These are phyloP conservation scores for Cryptus viduatorius DNA, from an alignment of 2,888 invertebrate species.

Conservation along the genomic window DNA sequence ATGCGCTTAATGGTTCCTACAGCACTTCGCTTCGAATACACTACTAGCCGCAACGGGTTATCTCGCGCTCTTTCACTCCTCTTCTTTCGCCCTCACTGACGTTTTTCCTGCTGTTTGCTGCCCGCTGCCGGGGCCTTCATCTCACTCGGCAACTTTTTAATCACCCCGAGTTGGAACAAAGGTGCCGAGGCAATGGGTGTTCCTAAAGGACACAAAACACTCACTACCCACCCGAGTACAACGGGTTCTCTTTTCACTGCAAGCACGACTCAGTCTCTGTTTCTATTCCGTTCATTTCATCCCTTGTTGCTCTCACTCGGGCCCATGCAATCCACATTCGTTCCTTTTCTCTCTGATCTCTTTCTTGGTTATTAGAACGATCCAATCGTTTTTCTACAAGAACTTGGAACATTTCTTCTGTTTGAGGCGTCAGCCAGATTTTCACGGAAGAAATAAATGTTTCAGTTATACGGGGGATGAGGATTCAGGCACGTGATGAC, in stretches of 20 bases:
- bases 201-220: conserved; percentile 64
- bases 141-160: conserved; percentile 80
- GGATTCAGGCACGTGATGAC: background rate
- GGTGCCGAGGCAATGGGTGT: conserved; percentile 73
- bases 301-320: conserved; percentile 42
- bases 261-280: conserved; percentile 37
- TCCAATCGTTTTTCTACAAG: conserved; percentile 61
- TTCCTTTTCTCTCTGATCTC: conserved; percentile 53
- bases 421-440: background rate
- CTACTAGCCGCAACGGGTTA: conserved; percentile 71
- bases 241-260: conserved; percentile 58
- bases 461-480: background rate
- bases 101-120: conserved; percentile 46
- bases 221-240: conserved; percentile 54
- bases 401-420: conserved; percentile 57
- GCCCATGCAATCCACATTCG: conserved; percentile 25
- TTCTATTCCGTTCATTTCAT: conserved; percentile 29
- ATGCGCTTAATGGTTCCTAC: conserved; percentile 75
- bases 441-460: background rate
- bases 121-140: conserved; percentile 44
- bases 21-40: conserved; percentile 67
- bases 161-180: conserved; percentile 79
- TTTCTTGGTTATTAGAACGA: conserved; percentile 69
- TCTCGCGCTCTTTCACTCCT: conserved; percentile 72
- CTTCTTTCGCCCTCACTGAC: conserved; percentile 59